A percentile compares a stretch with the other conserved stretches of the same genome.
These are phyloP conservation scores for Pandemis cinnamomeana DNA, from an alignment of 2,888 invertebrate genomes.

Conservation along the genomic window DNA sequence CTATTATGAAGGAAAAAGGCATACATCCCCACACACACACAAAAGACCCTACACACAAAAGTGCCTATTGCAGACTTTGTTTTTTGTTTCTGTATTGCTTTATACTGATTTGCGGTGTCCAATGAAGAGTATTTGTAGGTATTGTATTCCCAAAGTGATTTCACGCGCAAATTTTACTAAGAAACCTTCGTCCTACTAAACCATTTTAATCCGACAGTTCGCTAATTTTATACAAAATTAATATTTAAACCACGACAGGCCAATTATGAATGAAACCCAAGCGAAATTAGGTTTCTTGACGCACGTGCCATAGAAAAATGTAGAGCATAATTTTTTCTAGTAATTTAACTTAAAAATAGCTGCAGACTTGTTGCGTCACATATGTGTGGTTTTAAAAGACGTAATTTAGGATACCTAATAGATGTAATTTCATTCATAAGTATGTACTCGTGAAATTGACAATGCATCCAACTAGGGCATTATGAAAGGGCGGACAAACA, in stretches of 20 bases:
- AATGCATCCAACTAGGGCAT: too few species aligned
- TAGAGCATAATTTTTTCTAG: neutral
- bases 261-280: neutral
- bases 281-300: slow-evolving; percentile 1
- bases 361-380: neutral
- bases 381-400: neutral
- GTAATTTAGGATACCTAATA: neutral
- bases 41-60: too few species aligned
- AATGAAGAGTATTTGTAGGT: too few species aligned
- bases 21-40: too few species aligned
- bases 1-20: too few species aligned
- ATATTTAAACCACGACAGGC: slow-evolving; percentile 2
- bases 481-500: too few species aligned
- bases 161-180: neutral
- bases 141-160: neutral
- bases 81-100: too few species aligned
- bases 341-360: neutral
- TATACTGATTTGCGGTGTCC: too few species aligned
- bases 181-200: neutral
- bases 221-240: neutral
- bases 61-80: too few species aligned
- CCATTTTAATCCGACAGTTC: neutral
- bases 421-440: too few species aligned
- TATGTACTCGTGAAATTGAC: too few species aligned
- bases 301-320: neutral